Base-by-base conservation (phyloP, 2,888 invertebrate species). In the Thelaira solivaga region DNA sequence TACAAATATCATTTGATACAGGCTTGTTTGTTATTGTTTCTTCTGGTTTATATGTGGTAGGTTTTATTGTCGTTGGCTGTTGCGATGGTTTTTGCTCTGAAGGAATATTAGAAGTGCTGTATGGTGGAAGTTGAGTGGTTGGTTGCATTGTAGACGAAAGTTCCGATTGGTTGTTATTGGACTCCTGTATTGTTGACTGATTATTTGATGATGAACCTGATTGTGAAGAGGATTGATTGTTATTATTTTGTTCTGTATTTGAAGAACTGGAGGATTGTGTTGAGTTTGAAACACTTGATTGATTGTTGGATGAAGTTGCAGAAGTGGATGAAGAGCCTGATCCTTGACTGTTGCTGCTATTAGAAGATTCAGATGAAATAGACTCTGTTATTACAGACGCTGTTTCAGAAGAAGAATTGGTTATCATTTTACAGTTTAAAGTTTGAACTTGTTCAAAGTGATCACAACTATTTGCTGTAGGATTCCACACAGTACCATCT, bases 401-500 rank as follows among this genome's bases (percentile, higher is more conserved):
- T 4, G 13, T 18, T 64, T 26, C 26, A n/a, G n/a, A 39, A 10
- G n/a, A 61, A 36, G 39, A 73, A 47, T 13, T 59, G 34, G 75
- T 39, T 31, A 13, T 16, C 34, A 71, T 81, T 61, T 82, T 85
- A 45, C 88, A 88, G 26, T 84, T 84, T 4, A 82, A 74, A 20
- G 81, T 82, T 24, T 84, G 82, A 1, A 86, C 83, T 69, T 84
- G 83, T 2, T 82, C 81, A 20, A 86, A 84, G 69, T 89, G 86
- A 59, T 89, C 86, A 49, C 93, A 93, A 82, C 90, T 89, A 82
- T 90, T 89, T 67, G 90, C 90, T 43, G 90, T 88, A 64, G 90
- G 89, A 86, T 92, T 91, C 91, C 91, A 92, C 59, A 91, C 89
- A 0, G 92, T 92, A 69, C 90, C 91, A 41, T 88, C 88, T 1